Percentiles rank a stretch among this genome's conserved stretches.
Conservation (phyloP, 2,888 invertebrate genomes). For the Erebia palarica region DNA sequence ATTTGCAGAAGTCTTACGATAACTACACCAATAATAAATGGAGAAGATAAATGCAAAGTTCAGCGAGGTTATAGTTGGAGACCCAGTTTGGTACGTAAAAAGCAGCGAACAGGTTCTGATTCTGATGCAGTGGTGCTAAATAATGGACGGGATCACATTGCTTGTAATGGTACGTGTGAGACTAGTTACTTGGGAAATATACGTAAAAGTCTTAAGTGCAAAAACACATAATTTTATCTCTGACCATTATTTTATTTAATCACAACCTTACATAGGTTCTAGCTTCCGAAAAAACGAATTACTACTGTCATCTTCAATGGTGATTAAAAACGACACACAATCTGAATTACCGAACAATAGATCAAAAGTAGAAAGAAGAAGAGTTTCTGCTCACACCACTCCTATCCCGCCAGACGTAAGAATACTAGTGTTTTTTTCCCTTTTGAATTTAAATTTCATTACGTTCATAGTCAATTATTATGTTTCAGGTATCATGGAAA, state of each 20-base stretch:
- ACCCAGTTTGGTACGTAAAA: constrained; percentile 87
- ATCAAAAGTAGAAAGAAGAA: constrained; percentile 57
- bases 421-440: background rate
- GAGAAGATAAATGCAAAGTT: constrained; percentile 79
- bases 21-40: constrained; percentile 55
- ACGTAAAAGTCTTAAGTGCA: background rate
- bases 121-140: constrained; percentile 85
- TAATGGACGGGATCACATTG: constrained; percentile 88
- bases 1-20: constrained; percentile 62
- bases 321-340: constrained; percentile 90
- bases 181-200: background rate
- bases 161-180: constrained; percentile 84
- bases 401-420: constrained; percentile 72
- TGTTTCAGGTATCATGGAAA: constrained; percentile 72
- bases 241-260: background rate
- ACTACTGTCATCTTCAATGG: constrained; percentile 82
- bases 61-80: constrained; percentile 89
- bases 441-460: background rate
- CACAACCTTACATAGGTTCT: constrained; percentile 55
- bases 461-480: background rate
- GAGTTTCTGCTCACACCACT: constrained; percentile 71
- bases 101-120: constrained; percentile 81
- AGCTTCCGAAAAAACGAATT: constrained; percentile 82
- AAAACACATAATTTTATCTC: background rate
- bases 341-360: constrained; percentile 86